Evolutionary conservation across 64 coral and sea anemone species (phyloP).

Genomic region (Astreopora myriophthalma): DNA sequence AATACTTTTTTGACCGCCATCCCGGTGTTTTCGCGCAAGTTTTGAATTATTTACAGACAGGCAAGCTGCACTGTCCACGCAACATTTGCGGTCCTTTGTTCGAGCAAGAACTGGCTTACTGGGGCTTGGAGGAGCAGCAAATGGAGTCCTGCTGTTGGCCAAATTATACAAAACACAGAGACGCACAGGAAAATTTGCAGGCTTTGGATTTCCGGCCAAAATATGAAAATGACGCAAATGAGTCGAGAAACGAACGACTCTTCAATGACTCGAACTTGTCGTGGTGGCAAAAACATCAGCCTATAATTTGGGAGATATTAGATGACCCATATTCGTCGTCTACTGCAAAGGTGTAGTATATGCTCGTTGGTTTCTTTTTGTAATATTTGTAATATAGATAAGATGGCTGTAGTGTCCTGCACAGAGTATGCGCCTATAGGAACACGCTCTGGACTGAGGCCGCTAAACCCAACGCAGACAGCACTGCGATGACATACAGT

Average conservation of each 20-base stretch:
- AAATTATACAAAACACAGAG: conserved; percentile 96
- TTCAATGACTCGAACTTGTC: conserved; percentile 58
- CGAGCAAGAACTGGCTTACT: conserved; percentile 92
- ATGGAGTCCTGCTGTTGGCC: conserved; percentile 99
- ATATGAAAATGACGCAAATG: conserved; percentile 46
- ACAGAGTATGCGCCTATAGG: too few relatives aligned
- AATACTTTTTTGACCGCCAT: conserved; percentile 99
- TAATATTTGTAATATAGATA: not conserved
- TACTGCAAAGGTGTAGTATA: conserved; percentile 78
- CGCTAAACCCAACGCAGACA: too few relatives aligned
- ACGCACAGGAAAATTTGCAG: conserved; percentile 94
- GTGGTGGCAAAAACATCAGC: conserved; percentile 84
- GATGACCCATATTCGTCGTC: conserved; percentile 96
- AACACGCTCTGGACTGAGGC: too few relatives aligned
- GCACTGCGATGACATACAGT: too few relatives aligned
- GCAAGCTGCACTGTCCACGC: conserved; percentile 92
- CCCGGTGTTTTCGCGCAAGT: conserved; percentile 95
- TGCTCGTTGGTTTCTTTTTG: not conserved
- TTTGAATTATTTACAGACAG: conserved; percentile 97
- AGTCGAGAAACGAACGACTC: not conserved
- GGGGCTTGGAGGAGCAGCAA: conserved; percentile 97
- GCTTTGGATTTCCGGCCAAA: conserved; percentile 93
- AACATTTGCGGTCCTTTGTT: conserved; percentile 92
- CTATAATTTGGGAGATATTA: conserved; percentile 95
- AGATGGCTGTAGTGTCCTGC: too few relatives aligned